phyloP scores from a whole-genome alignment of 2,888 invertebrate species.

The Ormyrus pomaceus region DNA sequence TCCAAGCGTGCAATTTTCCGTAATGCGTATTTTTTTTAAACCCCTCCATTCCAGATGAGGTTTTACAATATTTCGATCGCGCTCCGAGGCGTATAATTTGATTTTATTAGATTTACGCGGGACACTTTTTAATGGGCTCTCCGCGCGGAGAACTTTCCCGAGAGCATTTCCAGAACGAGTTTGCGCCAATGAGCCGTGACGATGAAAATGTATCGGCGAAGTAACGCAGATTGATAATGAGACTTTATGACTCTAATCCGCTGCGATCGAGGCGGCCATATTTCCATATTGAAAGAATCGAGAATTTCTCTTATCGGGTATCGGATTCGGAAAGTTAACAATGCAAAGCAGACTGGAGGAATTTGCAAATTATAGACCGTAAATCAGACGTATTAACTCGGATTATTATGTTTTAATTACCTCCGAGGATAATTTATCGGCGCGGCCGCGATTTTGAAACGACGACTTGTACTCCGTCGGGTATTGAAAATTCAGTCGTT shows the following conservation, averaged over 20 bases:
- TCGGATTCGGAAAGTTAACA: background rate
- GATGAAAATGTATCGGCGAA: slow-evolving; percentile 21
- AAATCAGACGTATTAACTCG: no score
- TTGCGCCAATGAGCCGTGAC: slow-evolving; percentile 49
- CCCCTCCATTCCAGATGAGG: background rate
- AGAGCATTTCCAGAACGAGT: slow-evolving; percentile 41
- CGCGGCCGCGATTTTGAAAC: no score
- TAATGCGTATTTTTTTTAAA: slow-evolving; percentile 10
- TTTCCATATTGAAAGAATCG: slow-evolving; percentile 13
- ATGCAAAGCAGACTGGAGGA: background rate
- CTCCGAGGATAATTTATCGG: no score
- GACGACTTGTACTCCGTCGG: no score
- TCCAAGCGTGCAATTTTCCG: slow-evolving; percentile 8
- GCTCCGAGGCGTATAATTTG: slow-evolving; percentile 40
- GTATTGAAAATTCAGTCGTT: no score
- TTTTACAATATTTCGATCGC: slow-evolving; percentile 14
- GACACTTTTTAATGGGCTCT: slow-evolving; percentile 27
- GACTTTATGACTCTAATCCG: slow-evolving; percentile 48
- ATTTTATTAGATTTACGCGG: slow-evolving; percentile 47
- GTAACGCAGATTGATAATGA: slow-evolving; percentile 45
- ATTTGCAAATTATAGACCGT: background rate
- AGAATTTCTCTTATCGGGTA: slow-evolving; percentile 1
- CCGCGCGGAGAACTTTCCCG: slow-evolving; percentile 11
- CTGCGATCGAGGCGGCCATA: slow-evolving; percentile 8
- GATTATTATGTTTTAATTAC: no score